Conservation (phyloP, 2,888 invertebrate species). For the Alsophila aescularia region DNA sequence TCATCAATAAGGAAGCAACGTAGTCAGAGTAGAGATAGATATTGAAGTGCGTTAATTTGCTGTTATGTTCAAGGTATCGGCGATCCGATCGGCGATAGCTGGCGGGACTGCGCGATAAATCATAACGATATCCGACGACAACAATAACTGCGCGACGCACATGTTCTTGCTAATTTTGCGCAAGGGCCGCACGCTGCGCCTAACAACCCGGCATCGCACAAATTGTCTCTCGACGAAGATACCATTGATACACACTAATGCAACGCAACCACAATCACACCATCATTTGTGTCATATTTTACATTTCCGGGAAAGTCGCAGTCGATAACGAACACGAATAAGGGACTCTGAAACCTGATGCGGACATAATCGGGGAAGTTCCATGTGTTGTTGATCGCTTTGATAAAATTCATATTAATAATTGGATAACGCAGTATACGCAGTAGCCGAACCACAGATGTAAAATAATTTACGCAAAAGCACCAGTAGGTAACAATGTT, state of each 20-base stretch:
- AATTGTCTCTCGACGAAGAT: constrained; percentile 25
- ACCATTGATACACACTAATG: constrained; percentile 30
- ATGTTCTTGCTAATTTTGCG: constrained; percentile 68
- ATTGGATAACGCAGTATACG: constrained; percentile 28
- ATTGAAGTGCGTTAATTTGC: constrained; percentile 39
- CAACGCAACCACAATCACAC: constrained; percentile 35
- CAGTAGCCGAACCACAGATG: constrained; percentile 24
- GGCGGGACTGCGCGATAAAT: constrained; percentile 56
- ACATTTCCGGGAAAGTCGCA: constrained; percentile 39
- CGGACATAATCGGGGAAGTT: constrained; percentile 30
- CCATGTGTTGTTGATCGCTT: constrained; percentile 34
- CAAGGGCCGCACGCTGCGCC: constrained; percentile 64
- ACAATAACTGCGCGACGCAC: constrained; percentile 63
- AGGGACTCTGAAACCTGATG: constrained; percentile 28
- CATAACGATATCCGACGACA: constrained; percentile 57
- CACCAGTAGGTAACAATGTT: constrained; percentile 44
- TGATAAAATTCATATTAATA: constrained; percentile 37
- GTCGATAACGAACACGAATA: constrained; percentile 32
- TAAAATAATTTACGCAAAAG: constrained; percentile 38
- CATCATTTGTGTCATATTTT: constrained; percentile 32
- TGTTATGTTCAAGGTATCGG: constrained; percentile 39
- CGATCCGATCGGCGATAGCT: constrained; percentile 52
- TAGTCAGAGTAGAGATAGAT: constrained; percentile 15
- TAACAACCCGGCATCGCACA: constrained; percentile 33
- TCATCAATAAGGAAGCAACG: constrained; percentile 15